Evolutionary conservation across 1,140 invertebrate species (phyloP).

Genomic region (Bombus turneri): DNA sequence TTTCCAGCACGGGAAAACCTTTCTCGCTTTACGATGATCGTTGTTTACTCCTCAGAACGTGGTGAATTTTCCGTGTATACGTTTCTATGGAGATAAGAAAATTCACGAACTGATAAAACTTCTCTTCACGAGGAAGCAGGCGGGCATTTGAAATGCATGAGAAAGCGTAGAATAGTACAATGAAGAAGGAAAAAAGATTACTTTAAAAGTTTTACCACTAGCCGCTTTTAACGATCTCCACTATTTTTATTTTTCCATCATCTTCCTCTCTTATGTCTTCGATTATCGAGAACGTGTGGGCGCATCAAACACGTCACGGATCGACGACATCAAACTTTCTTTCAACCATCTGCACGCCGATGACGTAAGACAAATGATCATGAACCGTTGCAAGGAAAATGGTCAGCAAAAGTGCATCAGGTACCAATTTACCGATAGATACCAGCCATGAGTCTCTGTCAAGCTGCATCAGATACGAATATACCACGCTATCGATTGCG

Average conservation of each 20-base stretch:
- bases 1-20: conserved; percentile 12
- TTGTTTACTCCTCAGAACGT: conserved; percentile 1
- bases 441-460: neutral
- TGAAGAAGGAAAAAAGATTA: neutral
- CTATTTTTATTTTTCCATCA: too few relatives aligned
- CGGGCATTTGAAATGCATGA: conserved; percentile 44
- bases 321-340: conserved; percentile 29
- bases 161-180: conserved; percentile 7
- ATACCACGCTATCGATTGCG: neutral
- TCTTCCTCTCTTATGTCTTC: neutral
- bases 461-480: neutral
- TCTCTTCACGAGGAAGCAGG: neutral
- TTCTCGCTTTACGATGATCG: neutral
- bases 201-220: conserved; percentile 14
- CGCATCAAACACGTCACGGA: conserved; percentile 4
- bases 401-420: conserved; percentile 23
- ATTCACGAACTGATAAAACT: conserved; percentile 30
- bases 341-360: neutral
- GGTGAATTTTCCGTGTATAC: conserved; percentile 2
- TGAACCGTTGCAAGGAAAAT: conserved; percentile 1
- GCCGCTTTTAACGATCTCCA: neutral
- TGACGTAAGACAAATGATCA: conserved; percentile 32
- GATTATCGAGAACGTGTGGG: conserved; percentile 20
- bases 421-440: conserved; percentile 4
- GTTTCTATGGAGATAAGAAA: conserved; percentile 28